A percentile compares a stretch with the other conserved stretches of the same genome.
Conservation (phyloP, 2,797 vertebrate genomes). For the Tachyglossus aculeatus region DNA sequence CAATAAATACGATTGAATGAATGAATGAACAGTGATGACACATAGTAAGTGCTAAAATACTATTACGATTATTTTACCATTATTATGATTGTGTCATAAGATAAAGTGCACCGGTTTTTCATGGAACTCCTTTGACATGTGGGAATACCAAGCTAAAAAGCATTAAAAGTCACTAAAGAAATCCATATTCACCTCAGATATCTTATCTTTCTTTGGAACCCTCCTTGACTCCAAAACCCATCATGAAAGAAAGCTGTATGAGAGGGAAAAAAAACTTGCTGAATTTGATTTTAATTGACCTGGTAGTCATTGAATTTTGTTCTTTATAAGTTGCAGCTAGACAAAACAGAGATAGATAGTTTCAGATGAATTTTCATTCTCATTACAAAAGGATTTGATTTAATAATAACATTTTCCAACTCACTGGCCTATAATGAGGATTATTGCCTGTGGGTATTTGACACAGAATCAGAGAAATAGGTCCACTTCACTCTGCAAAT, state of each 20-base stretch:
- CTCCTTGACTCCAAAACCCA: background rate
- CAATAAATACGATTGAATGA: too few species aligned
- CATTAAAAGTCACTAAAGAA: too few species aligned
- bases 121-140: too few species aligned
- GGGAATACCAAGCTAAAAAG: too few species aligned
- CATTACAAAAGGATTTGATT: conserved; percentile 71
- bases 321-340: conserved; percentile 52
- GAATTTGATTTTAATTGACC: background rate
- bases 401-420: conserved; percentile 78
- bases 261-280: background rate
- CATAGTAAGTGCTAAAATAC: too few species aligned
- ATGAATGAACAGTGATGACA: too few species aligned
- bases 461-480: conserved; percentile 51
- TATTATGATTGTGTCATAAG: too few species aligned
- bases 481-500: conserved; percentile 35
- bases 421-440: conserved; percentile 66
- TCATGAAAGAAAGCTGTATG: background rate
- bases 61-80: too few species aligned
- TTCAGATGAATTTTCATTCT: conserved; percentile 59
- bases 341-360: conserved; percentile 53
- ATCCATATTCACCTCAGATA: background rate
- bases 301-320: conserved; percentile 15
- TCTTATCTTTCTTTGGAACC: background rate
- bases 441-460: conserved; percentile 69
- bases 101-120: too few species aligned